Conservation (phyloP, 2,113 vertebrate genomes). For the Larimichthys crocea region DNA sequence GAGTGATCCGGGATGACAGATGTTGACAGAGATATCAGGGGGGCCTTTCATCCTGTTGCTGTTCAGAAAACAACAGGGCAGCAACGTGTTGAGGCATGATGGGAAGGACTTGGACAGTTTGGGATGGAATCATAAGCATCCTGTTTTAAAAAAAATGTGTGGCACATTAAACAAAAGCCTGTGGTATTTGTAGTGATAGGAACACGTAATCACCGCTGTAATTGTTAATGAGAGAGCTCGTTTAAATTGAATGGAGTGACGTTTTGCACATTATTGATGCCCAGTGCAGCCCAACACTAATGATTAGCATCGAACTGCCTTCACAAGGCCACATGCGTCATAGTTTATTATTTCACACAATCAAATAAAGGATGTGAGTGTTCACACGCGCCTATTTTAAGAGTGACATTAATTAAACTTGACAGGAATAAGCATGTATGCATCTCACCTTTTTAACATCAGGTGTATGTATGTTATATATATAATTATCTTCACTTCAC, state of each 20-base stretch:
- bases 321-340: no score
- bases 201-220: no score
- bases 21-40: slow-evolving; percentile 18
- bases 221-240: not conserved
- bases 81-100: slow-evolving; percentile 59
- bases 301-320: no score
- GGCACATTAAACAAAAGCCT: not conserved
- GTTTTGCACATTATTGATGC: no score
- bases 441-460: no score
- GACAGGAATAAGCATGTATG: no score
- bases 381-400: no score
- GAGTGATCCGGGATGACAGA: slow-evolving; percentile 13
- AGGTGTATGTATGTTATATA: not conserved
- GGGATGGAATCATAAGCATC: slow-evolving; percentile 55
- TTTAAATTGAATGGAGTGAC: not conserved
- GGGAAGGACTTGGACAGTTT: slow-evolving; percentile 8
- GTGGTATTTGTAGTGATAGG: not conserved
- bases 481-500: not conserved
- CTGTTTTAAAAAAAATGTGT: not conserved
- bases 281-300: no score
- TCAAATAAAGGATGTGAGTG: no score
- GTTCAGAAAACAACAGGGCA: slow-evolving; percentile 39
- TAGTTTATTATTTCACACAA: no score
- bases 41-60: slow-evolving; percentile 26
- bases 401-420: no score